Base-by-base conservation (phyloP, 1,140 invertebrate genomes). In the Branchinecta lynchi region DNA sequence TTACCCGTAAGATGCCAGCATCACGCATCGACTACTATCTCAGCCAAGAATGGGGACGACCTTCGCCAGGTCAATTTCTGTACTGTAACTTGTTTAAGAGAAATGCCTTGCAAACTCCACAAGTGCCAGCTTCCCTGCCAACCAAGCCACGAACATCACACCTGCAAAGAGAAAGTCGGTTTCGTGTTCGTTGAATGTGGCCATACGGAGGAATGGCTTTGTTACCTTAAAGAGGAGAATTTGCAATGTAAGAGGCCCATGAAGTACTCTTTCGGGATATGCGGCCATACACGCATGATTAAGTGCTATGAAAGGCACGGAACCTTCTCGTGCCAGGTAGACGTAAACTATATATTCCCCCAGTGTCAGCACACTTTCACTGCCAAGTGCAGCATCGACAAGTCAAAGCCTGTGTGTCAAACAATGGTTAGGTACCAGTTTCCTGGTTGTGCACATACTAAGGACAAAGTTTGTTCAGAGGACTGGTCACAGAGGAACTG, bases 1-100 rank as follows among this genome's bases (percentile, higher is more conserved):
- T 66, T 82, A 7, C 66, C 60, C 8, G 69, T 82, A 7, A 72
- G 71, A 15, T 82, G 81, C 73, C 76, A 80, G 71, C 81, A 79
- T 73, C 81, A 82, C 71, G 77, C 79, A 8, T 66, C 76, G 12
- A 21, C 45, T 8, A 21, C 32, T 17, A 73, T 74, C 20, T 66
- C 73, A 65, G 72, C 72, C 7, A 73, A 72, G 44, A 70, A 69
- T 7, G 73, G 74, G 0, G 66, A 73, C 3, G 80, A 82, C 70
- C 79, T 81, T 71, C 43, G 66, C 6, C n/a, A 72, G 7, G 73
- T 76, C 66, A 75, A 74, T 44, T 77, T 79, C 12, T 81, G 80
- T 72, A 71, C 70, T 68, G 21, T 70, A 15, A 68, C 70, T 7
- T 81, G 81, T 32, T n/a, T 8, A 65, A 67, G 15, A 10, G 12